phyloP scores from a whole-genome alignment of 2,113 vertebrate species.

The Sceloporus undulatus region DNA sequence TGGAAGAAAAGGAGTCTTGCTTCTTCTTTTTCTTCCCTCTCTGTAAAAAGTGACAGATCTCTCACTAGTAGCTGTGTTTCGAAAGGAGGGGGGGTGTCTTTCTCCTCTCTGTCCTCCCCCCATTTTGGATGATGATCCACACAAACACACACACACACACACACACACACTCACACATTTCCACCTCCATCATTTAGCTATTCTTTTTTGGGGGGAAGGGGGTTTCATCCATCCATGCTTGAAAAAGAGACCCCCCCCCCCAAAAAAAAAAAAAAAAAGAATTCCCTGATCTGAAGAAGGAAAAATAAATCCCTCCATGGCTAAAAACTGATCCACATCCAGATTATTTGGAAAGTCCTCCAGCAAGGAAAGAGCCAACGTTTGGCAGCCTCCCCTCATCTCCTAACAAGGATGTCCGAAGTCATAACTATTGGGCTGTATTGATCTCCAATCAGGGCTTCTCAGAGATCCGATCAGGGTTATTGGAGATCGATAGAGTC shows the following conservation, averaged over 20 bases:
- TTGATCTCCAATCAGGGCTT: too few relatives aligned
- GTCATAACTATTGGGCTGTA: too few relatives aligned
- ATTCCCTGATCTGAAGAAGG: too few relatives aligned
- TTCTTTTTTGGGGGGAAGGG: background rate
- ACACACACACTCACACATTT: too few relatives aligned
- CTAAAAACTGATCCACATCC: background rate
- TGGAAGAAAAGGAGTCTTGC: background rate
- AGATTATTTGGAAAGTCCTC: slow-evolving; percentile 48
- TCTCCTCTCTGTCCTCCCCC: background rate
- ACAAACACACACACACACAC: too few relatives aligned
- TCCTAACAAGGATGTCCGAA: background rate
- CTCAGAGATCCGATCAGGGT: too few relatives aligned
- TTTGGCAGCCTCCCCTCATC: too few relatives aligned
- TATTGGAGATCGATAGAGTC: too few relatives aligned
- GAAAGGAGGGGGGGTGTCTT: background rate
- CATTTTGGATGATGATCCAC: too few relatives aligned
- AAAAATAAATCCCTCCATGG: background rate
- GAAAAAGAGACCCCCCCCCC: too few relatives aligned
- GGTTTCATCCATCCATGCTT: background rate
- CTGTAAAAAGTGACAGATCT: slow-evolving; percentile 23
- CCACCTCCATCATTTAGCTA: too few relatives aligned
- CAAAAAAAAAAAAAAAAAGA: too few relatives aligned
- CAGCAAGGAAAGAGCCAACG: background rate
- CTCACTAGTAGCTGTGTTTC: background rate
- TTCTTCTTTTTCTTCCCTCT: background rate